phyloP scores from a whole-genome alignment of 2,113 vertebrate genomes.

The Perca schrenkii region DNA sequence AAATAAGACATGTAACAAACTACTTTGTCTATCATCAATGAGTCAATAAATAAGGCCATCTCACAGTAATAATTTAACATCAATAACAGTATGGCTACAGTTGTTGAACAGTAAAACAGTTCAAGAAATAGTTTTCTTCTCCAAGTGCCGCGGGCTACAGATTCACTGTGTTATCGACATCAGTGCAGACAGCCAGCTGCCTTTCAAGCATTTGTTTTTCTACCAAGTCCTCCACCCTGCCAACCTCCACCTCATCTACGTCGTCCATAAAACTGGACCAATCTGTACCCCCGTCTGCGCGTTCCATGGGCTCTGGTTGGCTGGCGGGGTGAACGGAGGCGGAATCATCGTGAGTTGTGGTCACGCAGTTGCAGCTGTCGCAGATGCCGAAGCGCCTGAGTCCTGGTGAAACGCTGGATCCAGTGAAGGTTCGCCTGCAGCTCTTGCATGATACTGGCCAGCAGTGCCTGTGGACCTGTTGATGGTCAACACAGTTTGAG shows the following conservation, averaged over 20 bases:
- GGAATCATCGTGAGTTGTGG: conserved; percentile 89
- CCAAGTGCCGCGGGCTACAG: not conserved
- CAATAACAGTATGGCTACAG: conserved; percentile 24
- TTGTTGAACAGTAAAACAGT: not conserved
- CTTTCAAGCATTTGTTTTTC: conserved; percentile 85
- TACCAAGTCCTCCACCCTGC: conserved; percentile 83
- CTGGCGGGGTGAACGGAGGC: conserved; percentile 86
- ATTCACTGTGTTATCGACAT: conserved; percentile 78
- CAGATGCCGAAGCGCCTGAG: conserved; percentile 93
- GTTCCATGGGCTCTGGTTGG: conserved; percentile 86
- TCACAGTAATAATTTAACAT: conserved; percentile 32
- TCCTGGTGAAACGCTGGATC: conserved; percentile 87
- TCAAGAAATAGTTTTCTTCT: not conserved
- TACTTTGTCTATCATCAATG: not conserved
- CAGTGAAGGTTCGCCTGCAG: conserved; percentile 92
- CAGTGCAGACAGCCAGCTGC: conserved; percentile 71
- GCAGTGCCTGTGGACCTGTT: conserved; percentile 93
- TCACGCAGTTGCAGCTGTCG: conserved; percentile 94
- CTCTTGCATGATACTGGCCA: conserved; percentile 96
- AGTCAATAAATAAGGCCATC: conserved; percentile 48
- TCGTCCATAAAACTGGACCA: conserved; percentile 97
- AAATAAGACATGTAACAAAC: not conserved
- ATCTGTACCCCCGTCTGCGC: conserved; percentile 85
- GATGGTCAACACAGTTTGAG: not conserved
- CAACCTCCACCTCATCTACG: conserved; percentile 90